Evolutionary conservation across 2,113 vertebrate genomes (phyloP), one percentile per base, ranked within the genome.

Genomic region (Pelobates fuscus): DNA sequence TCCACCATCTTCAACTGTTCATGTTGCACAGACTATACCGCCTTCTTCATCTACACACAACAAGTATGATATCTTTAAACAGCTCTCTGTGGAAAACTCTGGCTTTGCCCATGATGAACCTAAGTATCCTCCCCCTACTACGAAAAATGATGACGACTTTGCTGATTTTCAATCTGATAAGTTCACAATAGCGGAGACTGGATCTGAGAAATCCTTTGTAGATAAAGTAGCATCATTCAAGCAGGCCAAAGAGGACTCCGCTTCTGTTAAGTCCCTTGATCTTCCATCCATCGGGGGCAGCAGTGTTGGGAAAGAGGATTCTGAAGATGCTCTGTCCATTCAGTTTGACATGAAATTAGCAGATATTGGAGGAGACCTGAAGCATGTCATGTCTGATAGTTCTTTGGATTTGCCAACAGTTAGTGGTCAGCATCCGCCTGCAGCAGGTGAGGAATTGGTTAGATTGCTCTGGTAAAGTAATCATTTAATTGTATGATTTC

Each of bases 381-480:
- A 98, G 86, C 97, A 98, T 78, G 97, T 96, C 90, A 95, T 97
- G 93, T 99, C 97, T 83, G 97, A 99, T 95, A 98, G 97, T 93
- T 99, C 97, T 87, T 89, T 99, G 94, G 97, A 99, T 94, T 93
- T 99, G 83, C 95, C 96, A 69, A 94, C 94, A 86, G 94, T 97
- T 90, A 95, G 95, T 78, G 91, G 94, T 84, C 96, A 99, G 85
- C 96, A 98, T 88, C 95, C 95, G 78, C 95, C 95, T 70, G 94
- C 95, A 81, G 93, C 96, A 98, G 97, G 97, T 98, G 96, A 99
- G 97, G 96, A 98, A 96, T 91, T 99, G 88, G 96, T 99, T 89
- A 91, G 95, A 92, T 96, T 99, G 91, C 96, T 98, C 85, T 98
- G 97, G 96, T 99, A 92, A 94, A 2, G 32, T 37, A 37, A 6